A percentile compares a stretch with the other conserved stretches of the same genome.
Evolutionary conservation across 2,113 vertebrate genomes (phyloP).

Genomic region (Scalopus aquaticus): DNA sequence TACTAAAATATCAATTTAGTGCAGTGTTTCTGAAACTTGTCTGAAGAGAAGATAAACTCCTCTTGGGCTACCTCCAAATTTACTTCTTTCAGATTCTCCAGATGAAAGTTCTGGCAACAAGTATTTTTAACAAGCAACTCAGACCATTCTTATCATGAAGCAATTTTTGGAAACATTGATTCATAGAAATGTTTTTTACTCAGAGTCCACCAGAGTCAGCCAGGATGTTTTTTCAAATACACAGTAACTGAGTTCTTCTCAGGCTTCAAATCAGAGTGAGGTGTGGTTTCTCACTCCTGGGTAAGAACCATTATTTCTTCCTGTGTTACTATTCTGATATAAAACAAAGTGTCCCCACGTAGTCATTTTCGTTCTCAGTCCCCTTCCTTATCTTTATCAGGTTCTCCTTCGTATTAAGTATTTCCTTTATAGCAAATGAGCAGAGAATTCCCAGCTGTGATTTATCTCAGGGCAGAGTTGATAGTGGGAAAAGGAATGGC

Average conservation of each 20-base stretch:
- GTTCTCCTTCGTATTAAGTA: background rate
- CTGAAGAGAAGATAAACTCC: background rate
- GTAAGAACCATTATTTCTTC: background rate
- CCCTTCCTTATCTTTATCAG: background rate
- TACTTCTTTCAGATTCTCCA: background rate
- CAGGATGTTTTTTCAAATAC: slow-evolving; percentile 1
- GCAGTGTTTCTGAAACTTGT: background rate
- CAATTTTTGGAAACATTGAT: background rate
- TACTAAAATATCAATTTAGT: background rate
- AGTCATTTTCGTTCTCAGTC: background rate
- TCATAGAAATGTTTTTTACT: background rate
- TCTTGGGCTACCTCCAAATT: background rate
- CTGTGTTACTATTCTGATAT: background rate
- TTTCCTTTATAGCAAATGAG: background rate
- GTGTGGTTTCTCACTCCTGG: background rate
- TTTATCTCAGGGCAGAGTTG: background rate
- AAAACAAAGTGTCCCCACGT: background rate
- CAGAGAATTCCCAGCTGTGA: background rate
- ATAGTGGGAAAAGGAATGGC: background rate
- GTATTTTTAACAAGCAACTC: background rate
- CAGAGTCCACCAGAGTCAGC: background rate
- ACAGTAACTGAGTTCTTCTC: background rate
- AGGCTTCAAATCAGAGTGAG: background rate
- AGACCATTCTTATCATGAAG: background rate
- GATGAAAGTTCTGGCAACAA: background rate